Conservation (phyloP, 2,888 invertebrate genomes). For the Belgica antarctica region DNA sequence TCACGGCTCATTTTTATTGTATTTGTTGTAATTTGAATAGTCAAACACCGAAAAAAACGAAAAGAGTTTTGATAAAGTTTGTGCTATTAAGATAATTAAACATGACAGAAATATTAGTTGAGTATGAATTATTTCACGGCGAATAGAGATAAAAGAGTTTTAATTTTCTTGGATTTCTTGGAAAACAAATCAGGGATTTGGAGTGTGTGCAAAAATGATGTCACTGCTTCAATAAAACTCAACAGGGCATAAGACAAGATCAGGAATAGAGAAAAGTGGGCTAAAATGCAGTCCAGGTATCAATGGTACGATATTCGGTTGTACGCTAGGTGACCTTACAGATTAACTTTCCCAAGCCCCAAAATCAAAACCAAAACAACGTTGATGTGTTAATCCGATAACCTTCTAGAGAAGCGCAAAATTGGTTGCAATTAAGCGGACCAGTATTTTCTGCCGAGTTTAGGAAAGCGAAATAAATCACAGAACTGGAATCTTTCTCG, state of each 20-base stretch:
- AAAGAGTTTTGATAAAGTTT: conserved; percentile 38
- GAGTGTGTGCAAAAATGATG: no score
- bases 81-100: conserved; percentile 39
- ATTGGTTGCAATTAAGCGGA: neutral
- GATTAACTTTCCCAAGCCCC: no score
- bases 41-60: conserved; percentile 38
- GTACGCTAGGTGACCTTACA: no score
- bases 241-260: no score
- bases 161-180: neutral
- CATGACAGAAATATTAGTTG: conserved; percentile 36
- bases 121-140: neutral
- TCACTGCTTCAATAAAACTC: no score
- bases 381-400: neutral
- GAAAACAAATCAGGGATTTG: neutral
- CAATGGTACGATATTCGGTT: no score
- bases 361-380: neutral
- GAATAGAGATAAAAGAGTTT: neutral
- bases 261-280: no score
- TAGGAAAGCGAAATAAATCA: no score
- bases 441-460: neutral
- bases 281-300: no score
- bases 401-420: conserved; percentile 12
- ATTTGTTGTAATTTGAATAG: conserved; percentile 38
- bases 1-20: conserved; percentile 23
- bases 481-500: neutral